Base-by-base conservation (phyloP, 2,113 vertebrate species). In the Typhlomys cinereus region DNA sequence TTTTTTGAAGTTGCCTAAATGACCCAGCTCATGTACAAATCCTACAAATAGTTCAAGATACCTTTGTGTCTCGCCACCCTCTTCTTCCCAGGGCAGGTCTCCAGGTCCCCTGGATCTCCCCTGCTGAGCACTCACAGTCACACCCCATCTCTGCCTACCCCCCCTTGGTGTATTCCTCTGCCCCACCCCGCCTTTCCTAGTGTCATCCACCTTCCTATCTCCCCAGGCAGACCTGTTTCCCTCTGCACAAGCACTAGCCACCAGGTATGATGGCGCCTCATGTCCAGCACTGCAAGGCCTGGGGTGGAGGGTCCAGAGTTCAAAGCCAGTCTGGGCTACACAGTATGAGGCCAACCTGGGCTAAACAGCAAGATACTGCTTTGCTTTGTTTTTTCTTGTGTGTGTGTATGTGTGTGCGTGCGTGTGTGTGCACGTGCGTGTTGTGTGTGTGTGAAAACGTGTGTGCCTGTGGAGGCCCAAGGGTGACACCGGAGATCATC, bases 131-230 rank as follows among this genome's bases (percentile, higher is more conserved):
- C 64, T 8, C 31, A 67, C 17, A 64, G 5, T 3, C 48, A 4
- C 2, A 0, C 6, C 6, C 10, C 10, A 5, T 17, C 48, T 39
- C 11, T 31, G 13, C 34, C 29, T n/a, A n/a, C 18, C 0, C 23
- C 12, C 11, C 1, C 46, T 25, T 0, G 20, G 17, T n/a, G 20
- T 13, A 1, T 23, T 27, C 14, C n/a, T n/a, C 48, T 74, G 29
- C n/a, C n/a, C n/a, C n/a, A n/a, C n/a, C 34, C 10, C 5, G 23
- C 48, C 39, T 15, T 31, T 9, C 34, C 29, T 50, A 71, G 12
- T 48, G 15, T 61, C 20, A 50, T 7, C 80, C 12, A 54, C 8
- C 64, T 52, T 62, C 34, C 67, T 71, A n/a, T n/a, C n/a, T 21
- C 52, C 52, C 83, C 54, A 36, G 57, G 14, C 14, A 48, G 57